Conservation (phyloP, 37 sponge, comb jelly and placozoan genomes). For the Petrosia ficiformis region DNA sequence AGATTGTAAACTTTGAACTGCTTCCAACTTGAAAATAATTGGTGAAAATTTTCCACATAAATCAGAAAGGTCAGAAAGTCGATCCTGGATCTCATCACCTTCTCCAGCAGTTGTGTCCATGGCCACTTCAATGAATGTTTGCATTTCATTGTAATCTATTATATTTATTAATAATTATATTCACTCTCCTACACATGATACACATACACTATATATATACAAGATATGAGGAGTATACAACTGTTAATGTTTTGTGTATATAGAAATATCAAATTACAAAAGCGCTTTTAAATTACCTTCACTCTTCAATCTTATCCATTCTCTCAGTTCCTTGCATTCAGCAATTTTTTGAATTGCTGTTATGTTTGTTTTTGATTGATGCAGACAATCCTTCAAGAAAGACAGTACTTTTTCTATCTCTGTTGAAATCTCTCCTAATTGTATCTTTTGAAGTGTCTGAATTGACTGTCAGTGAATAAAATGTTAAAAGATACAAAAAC, state of each 20-base stretch:
- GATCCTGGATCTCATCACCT: background rate
- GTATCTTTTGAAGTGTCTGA: background rate
- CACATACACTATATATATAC: no score
- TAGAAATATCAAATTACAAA: background rate
- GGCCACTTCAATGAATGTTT: background rate
- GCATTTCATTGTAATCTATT: background rate
- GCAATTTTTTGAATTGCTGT: background rate
- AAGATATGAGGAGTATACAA: no score
- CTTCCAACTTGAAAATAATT: background rate
- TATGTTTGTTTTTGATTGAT: background rate
- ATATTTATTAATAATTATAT: background rate
- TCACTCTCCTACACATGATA: background rate
- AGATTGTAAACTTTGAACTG: background rate
- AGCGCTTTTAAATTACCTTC: background rate
- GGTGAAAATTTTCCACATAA: background rate
- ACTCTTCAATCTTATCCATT: background rate
- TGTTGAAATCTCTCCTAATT: background rate
- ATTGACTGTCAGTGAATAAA: no score
- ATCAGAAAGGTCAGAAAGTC: background rate
- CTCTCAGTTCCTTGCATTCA: background rate
- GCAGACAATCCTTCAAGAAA: background rate
- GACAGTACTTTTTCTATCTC: background rate
- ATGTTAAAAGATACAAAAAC: no score
- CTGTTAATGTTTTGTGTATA: no score
- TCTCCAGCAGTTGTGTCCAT: background rate